phyloP scores from a whole-genome alignment of 2,113 vertebrate genomes.

The Chaetura pelagica region DNA sequence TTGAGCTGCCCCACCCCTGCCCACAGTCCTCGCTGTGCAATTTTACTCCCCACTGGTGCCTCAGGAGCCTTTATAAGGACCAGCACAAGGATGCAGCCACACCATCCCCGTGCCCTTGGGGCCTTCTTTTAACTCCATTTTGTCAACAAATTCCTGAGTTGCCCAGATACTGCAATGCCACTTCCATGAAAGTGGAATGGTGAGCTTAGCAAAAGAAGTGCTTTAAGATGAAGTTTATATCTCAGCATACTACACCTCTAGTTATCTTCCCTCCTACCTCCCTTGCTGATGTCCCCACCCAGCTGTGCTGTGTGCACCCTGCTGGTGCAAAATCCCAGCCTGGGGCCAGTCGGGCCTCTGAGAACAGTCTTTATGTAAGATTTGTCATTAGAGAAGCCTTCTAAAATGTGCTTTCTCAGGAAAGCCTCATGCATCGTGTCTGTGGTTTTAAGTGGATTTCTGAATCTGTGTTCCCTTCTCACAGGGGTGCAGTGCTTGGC shows the following conservation, averaged over 20 bases:
- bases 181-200: neutral
- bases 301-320: neutral
- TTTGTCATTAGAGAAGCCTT: neutral
- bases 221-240: neutral
- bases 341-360: neutral
- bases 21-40: accelerated
- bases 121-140: neutral
- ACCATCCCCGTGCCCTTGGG: neutral
- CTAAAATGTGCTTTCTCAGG: neutral
- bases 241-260: neutral
- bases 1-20: accelerated
- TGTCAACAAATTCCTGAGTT: neutral
- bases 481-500: accelerated
- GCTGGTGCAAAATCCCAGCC: too few relatives aligned
- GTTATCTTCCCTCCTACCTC: neutral
- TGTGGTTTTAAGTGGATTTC: neutral
- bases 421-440: neutral
- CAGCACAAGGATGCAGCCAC: neutral
- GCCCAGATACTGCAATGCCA: neutral
- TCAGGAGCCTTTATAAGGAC: neutral
- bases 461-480: neutral
- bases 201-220: neutral
- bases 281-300: neutral
- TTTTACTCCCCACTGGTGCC: accelerated
- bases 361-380: neutral